Evolutionary conservation across 2,888 invertebrate genomes (phyloP).

Genomic region (Drosophila paranaensis): DNA sequence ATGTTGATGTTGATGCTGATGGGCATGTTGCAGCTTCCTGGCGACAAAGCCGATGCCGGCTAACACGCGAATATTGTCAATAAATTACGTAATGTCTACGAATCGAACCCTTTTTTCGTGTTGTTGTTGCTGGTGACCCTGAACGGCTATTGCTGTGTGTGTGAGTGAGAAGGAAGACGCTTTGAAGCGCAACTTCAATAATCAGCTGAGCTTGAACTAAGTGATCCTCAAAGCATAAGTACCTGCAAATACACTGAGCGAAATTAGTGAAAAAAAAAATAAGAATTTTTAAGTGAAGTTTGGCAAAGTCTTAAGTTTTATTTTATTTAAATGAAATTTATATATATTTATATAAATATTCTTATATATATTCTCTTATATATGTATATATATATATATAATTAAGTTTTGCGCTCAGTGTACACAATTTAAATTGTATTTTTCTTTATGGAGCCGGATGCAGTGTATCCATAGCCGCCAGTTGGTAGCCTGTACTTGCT

Average conservation of each 20-base stretch:
- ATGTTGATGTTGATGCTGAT: conserved; percentile 5
- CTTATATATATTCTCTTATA: too few species aligned
- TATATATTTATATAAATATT: too few species aligned
- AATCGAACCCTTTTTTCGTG: conserved; percentile 42
- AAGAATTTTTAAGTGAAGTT: neutral
- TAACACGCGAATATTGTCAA: conserved; percentile 20
- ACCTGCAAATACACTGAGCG: conserved; percentile 24
- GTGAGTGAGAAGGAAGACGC: conserved; percentile 27
- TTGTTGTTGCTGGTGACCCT: conserved; percentile 40
- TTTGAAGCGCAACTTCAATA: conserved; percentile 42
- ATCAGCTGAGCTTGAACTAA: conserved; percentile 63
- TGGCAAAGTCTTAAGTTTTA: neutral
- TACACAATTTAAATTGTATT: neutral
- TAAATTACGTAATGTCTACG: conserved; percentile 51
- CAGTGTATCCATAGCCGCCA: conserved; percentile 49
- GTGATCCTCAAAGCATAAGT: conserved; percentile 51
- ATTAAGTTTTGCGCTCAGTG: too few species aligned
- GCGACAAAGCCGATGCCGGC: conserved; percentile 41
- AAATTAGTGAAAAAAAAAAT: conserved; percentile 8
- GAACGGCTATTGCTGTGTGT: conserved; percentile 33
- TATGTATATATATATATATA: too few species aligned
- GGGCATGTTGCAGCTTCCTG: conserved; percentile 10
- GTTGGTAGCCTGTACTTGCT: conserved; percentile 55
- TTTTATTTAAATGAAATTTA: too few species aligned
- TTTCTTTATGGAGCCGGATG: conserved; percentile 7